Conservation (phyloP, 2,888 invertebrate genomes). For the Cheiracanthium punctorium region DNA sequence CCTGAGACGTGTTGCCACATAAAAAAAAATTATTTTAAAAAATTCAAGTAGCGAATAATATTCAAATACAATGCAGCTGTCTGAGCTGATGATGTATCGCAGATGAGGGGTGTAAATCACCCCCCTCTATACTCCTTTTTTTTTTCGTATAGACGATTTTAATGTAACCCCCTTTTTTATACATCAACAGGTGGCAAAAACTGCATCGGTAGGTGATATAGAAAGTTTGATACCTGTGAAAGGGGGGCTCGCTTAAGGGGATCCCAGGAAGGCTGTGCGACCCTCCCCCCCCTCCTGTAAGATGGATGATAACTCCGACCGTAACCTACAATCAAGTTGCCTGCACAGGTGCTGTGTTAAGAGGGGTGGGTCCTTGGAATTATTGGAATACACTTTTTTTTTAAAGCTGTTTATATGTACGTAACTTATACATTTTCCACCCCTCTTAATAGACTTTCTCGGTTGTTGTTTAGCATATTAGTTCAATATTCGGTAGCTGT, state of each 20-base stretch:
- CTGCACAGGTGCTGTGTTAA: slow-evolving; percentile 31
- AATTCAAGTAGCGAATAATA: slow-evolving; percentile 31
- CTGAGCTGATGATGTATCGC: slow-evolving; percentile 50
- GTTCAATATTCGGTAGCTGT: background rate
- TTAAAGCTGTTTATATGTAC: too few relatives aligned
- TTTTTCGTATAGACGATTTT: slow-evolving; percentile 9
- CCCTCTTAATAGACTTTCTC: background rate
- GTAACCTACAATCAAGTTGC: slow-evolving; percentile 56
- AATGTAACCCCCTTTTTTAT: slow-evolving; percentile 24
- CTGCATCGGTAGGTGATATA: slow-evolving; percentile 32
- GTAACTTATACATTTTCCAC: background rate
- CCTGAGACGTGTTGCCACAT: background rate
- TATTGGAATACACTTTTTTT: background rate
- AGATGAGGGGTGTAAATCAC: slow-evolving; percentile 14
- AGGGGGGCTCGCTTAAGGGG: slow-evolving; percentile 20
- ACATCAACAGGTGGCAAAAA: slow-evolving; percentile 67
- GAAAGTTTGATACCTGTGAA: slow-evolving; percentile 9
- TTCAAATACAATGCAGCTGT: slow-evolving; percentile 65
- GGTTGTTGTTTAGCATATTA: background rate
- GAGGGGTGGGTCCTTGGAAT: background rate
- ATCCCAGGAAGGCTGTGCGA: slow-evolving; percentile 15
- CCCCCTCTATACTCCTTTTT: slow-evolving; percentile 1
- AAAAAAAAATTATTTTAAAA: background rate
- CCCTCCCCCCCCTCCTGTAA: background rate
- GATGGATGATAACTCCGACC: slow-evolving; percentile 41